Conservation (phyloP, 1,140 invertebrate genomes). For the Teleogryllus occipitalis region DNA sequence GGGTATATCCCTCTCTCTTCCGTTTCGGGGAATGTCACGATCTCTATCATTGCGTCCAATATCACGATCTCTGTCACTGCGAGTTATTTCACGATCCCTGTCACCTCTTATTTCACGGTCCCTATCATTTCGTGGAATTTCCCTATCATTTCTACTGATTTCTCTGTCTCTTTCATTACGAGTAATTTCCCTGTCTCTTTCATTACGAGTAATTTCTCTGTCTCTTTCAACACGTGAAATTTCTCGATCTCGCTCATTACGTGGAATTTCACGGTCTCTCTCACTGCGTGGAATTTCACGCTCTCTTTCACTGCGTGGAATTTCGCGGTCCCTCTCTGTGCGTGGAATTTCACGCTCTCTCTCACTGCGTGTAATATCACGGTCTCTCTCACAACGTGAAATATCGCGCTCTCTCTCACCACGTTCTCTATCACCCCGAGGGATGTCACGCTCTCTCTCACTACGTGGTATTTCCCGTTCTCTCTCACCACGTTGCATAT, state of each 20-base stretch:
- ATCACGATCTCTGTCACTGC: background rate
- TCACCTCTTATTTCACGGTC: background rate
- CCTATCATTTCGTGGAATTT: background rate
- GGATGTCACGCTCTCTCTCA: slow-evolving; percentile 24
- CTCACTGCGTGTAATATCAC: background rate
- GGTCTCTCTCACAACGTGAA: slow-evolving; percentile 19
- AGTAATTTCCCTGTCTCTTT: slow-evolving; percentile 6
- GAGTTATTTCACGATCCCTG: background rate
- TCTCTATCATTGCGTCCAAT: background rate
- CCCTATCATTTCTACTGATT: background rate
- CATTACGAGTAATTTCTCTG: slow-evolving; percentile 2
- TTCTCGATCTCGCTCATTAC: background rate
- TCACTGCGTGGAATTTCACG: background rate
- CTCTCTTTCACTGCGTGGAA: background rate
- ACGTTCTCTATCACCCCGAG: slow-evolving; percentile 20
- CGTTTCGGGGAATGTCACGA: background rate
- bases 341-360: background rate
- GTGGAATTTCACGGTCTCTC: slow-evolving; percentile 10
- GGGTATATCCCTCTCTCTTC: background rate
- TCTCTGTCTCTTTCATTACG: background rate
- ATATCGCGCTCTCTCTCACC: slow-evolving; percentile 10
- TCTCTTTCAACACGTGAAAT: background rate
- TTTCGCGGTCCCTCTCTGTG: background rate
- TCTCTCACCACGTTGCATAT: slow-evolving; percentile 12
- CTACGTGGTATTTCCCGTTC: background rate